Conservation (phyloP, 2,797 vertebrate genomes). For the Onychomys torridus region DNA sequence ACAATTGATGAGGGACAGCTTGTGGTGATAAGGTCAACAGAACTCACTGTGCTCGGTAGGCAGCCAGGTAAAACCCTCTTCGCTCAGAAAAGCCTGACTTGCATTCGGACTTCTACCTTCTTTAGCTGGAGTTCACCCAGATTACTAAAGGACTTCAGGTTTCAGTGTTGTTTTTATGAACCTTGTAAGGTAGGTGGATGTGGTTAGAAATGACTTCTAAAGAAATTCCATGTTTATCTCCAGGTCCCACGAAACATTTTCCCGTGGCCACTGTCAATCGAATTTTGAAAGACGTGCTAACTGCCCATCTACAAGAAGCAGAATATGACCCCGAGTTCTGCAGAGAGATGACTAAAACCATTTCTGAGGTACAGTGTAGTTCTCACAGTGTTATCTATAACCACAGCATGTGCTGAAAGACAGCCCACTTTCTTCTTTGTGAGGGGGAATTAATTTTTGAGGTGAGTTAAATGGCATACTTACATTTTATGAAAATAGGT, state of each 20-base stretch:
- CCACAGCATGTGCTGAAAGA: slow-evolving; percentile 18
- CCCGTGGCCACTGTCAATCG: slow-evolving; percentile 88
- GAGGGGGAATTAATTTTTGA: slow-evolving; percentile 30
- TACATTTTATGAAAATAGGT: slow-evolving; percentile 54
- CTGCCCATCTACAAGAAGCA: slow-evolving; percentile 90
- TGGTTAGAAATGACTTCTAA: slow-evolving; percentile 49
- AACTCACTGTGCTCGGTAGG: not conserved
- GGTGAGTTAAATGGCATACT: not conserved
- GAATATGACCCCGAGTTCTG: slow-evolving; percentile 92
- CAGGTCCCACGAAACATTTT: slow-evolving; percentile 90
- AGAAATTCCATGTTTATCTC: slow-evolving; percentile 50
- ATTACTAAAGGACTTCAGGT: not conserved
- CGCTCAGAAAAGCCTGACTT: not conserved
- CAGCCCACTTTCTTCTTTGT: not conserved
- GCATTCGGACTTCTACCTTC: not conserved
- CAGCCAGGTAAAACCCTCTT: not conserved
- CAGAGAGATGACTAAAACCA: slow-evolving; percentile 92
- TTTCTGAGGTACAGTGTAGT: slow-evolving; percentile 90
- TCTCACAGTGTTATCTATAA: not conserved
- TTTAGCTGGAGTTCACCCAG: not conserved
- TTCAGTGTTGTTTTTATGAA: slow-evolving; percentile 13
- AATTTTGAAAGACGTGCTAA: slow-evolving; percentile 93
- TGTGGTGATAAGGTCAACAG: not conserved
- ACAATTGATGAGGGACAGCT: not conserved
- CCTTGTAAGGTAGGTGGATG: not conserved